A percentile compares a stretch with the other conserved stretches of the same genome.
Evolutionary conservation across 2,113 vertebrate species (phyloP).

Genomic region (Oenanthe oenanthe): DNA sequence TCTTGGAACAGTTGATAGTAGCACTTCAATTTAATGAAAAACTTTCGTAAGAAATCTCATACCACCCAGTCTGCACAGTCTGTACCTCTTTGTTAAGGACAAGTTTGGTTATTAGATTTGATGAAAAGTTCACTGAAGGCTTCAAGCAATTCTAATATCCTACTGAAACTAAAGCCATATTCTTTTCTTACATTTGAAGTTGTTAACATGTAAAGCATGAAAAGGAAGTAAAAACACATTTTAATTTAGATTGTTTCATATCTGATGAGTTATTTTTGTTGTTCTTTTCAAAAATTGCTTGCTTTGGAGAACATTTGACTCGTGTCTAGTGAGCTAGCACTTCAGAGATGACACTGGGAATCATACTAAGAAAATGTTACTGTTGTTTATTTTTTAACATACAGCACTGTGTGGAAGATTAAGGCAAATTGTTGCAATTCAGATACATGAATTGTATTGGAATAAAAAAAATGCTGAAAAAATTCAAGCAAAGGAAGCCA

Average conservation of each 20-base stretch:
- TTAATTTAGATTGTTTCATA: background rate
- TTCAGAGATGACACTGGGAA: background rate
- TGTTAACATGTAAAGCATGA: background rate
- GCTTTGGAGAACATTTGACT: background rate
- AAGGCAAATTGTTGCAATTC: background rate
- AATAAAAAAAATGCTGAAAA: background rate
- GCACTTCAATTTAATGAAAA: constrained; percentile 7
- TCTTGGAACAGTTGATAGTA: background rate
- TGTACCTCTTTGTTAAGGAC: background rate
- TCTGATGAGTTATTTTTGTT: background rate
- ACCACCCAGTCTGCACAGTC: background rate
- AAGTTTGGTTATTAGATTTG: background rate
- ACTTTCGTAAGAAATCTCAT: background rate
- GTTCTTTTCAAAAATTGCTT: background rate
- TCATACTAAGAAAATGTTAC: background rate
- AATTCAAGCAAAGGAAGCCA: background rate
- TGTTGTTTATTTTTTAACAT: background rate
- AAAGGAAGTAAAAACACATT: background rate
- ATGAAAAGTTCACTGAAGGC: background rate
- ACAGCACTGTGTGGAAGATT: background rate
- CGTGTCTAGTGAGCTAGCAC: background rate
- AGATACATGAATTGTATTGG: background rate
- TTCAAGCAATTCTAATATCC: background rate
- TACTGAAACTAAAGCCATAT: background rate
- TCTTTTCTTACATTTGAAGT: background rate